phyloP scores from a whole-genome alignment of 2,797 vertebrate genomes.

The Premnoplex brunnescens region DNA sequence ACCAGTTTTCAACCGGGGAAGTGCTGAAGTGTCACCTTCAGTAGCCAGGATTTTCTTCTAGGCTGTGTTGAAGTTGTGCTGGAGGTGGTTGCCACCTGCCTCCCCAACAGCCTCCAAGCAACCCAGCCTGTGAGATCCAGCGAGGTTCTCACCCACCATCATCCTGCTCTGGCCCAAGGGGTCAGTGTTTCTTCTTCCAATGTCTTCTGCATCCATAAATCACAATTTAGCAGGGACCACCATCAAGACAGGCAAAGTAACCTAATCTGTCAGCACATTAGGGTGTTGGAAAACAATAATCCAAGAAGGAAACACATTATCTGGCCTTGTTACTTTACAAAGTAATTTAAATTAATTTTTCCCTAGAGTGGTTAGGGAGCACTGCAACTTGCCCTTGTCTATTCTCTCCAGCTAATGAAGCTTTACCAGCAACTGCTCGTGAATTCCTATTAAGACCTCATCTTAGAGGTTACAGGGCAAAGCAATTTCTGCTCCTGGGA shows the following conservation, averaged over 20 bases:
- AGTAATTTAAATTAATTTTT: constrained; percentile 80
- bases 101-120: neutral
- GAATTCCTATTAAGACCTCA: constrained; percentile 76
- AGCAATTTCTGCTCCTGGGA: constrained; percentile 77
- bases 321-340: constrained; percentile 72
- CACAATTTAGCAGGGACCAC: constrained; percentile 21
- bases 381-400: constrained; percentile 68
- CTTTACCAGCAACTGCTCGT: constrained; percentile 64
- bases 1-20: neutral
- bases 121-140: neutral
- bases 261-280: constrained; percentile 69
- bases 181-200: neutral
- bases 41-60: neutral
- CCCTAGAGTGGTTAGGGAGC: constrained; percentile 73
- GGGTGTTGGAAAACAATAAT: constrained; percentile 74
- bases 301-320: constrained; percentile 70
- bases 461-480: constrained; percentile 76
- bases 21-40: neutral
- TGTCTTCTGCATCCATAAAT: neutral
- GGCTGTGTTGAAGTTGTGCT: neutral
- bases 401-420: constrained; percentile 75
- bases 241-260: constrained; percentile 29
- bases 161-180: neutral
- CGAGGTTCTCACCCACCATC: neutral
- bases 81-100: neutral